Conservation (phyloP, 1,140 invertebrate species). For the Zophobas morio region DNA sequence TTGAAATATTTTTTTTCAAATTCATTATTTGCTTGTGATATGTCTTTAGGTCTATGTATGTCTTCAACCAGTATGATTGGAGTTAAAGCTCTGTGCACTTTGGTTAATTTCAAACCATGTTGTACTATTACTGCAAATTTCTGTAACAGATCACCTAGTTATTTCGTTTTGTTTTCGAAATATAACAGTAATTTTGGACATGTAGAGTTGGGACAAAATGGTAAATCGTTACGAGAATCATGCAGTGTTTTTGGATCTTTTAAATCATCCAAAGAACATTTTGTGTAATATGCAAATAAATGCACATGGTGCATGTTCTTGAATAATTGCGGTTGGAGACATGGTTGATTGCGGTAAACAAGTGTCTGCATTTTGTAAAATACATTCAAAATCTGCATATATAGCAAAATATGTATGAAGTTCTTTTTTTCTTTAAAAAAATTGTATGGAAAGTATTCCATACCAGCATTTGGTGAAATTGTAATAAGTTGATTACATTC, state of each 20-base stretch:
- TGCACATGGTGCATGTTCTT: too few relatives aligned
- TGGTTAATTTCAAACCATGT: slow-evolving; percentile 67
- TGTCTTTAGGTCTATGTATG: slow-evolving; percentile 57
- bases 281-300: too few relatives aligned
- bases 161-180: slow-evolving; percentile 55
- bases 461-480: neutral
- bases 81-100: slow-evolving; percentile 69
- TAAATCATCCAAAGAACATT: slow-evolving; percentile 57
- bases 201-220: slow-evolving; percentile 33
- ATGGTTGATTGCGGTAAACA: neutral
- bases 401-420: slow-evolving; percentile 5
- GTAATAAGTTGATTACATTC: slow-evolving; percentile 10
- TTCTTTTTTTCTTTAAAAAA: neutral
- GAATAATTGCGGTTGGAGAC: neutral
- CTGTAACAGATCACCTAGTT: slow-evolving; percentile 69
- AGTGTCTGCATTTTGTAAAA: neutral
- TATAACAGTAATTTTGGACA: slow-evolving; percentile 40
- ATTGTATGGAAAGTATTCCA: neutral
- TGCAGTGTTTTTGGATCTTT: slow-evolving; percentile 67
- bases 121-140: slow-evolving; percentile 69
- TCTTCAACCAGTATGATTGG: slow-evolving; percentile 69
- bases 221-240: slow-evolving; percentile 70
- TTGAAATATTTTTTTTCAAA: slow-evolving; percentile 67
- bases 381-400: slow-evolving; percentile 27
- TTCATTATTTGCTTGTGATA: slow-evolving; percentile 62